Evolutionary conservation across 2,888 invertebrate genomes (phyloP).

Genomic region (Epinotia demarniana): DNA sequence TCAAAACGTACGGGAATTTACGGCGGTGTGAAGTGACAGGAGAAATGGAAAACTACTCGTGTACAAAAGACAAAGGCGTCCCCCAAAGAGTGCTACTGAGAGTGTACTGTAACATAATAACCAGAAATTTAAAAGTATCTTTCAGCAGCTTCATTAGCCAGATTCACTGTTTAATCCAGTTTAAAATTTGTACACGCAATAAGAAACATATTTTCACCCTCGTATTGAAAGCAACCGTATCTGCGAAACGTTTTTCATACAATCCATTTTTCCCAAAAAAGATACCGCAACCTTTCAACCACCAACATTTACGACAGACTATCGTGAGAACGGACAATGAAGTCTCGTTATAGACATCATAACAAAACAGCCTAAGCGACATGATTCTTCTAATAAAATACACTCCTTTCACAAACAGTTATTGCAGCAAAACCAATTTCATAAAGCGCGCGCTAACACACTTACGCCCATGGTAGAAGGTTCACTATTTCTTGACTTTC

Average conservation of each 20-base stretch:
- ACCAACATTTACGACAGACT: background rate
- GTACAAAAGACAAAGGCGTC: too few relatives aligned
- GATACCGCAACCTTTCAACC: background rate
- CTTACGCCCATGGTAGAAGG: background rate
- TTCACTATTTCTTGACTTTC: background rate
- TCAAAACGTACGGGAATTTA: background rate
- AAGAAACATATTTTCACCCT: background rate
- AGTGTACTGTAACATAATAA: too few relatives aligned
- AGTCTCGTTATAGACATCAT: background rate
- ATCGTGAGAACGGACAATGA: constrained; percentile 6
- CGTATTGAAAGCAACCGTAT: background rate
- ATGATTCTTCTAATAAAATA: background rate
- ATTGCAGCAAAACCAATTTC: background rate
- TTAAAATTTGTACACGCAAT: too few relatives aligned
- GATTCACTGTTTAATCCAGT: too few relatives aligned
- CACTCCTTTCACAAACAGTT: background rate
- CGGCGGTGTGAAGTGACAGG: background rate
- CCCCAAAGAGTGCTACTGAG: too few relatives aligned
- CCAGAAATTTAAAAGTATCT: too few relatives aligned
- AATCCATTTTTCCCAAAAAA: background rate
- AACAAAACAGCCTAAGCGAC: constrained; percentile 9
- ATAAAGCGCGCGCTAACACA: background rate
- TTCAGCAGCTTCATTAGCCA: too few relatives aligned
- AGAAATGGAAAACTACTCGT: background rate
- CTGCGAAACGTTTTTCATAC: background rate